Evolutionary conservation across 2,797 vertebrate species (phyloP), one percentile per base, ranked within the genome.

Genomic region (Notoglanidium macrostoma): DNA sequence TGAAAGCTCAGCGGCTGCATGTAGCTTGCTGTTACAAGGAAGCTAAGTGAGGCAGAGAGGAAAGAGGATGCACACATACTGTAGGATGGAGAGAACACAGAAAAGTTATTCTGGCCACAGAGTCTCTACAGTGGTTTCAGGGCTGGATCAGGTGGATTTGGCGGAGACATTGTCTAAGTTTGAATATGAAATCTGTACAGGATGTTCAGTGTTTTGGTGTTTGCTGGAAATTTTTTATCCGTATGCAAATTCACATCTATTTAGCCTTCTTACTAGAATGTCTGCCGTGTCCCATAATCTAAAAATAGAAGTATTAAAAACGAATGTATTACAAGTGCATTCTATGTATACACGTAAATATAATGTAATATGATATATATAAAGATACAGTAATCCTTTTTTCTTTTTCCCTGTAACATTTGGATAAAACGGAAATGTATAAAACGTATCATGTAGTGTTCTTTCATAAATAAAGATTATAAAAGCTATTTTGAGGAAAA

Each of bases 21-120:
- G 70, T 59, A 89, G 87, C 85, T 81, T 77, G 73, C 83, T 77
- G 87, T 84, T 85, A 76, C 70, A 54, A 85, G 78, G 63, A 74
- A 87, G 77, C 84, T 84, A 44, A 54, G 55, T 21, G 70, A 83
- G 70, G 74, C 32, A 76, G n/a, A 89, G 77, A 72, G 59, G 54
- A 46, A 81, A 84, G n/a, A 29, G 72, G 49, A 70, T 35, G 51
- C 29, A 12, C 29, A 78, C 17, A 4, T 35, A 10, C 49, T 49
- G 49, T 49, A 40, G 49, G n/a, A 63, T n/a, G 15, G 46, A 67
- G 57, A 11, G 35, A 61, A 86, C 51, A 84, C 21, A 61, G 57
- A 80, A 90, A 89, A 83, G 83, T 85, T 89, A 88, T 87, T 88
- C 57, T 73, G 85, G 82, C 77, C 81, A 70, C 46, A 85, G 76